phyloP scores from a whole-genome alignment of 2,888 invertebrate genomes.

The Hedya salicella region DNA sequence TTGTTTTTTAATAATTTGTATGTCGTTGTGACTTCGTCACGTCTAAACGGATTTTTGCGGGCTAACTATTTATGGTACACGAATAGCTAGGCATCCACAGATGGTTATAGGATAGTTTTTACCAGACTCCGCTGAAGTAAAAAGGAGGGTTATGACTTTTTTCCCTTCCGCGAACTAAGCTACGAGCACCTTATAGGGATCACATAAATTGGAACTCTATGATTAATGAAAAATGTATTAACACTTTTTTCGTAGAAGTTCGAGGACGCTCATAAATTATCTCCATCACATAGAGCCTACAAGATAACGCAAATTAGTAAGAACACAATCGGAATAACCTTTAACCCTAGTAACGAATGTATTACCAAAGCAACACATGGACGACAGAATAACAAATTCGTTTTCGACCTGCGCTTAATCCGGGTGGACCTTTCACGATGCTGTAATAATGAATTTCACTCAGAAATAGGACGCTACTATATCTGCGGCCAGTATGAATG shows the following conservation, averaged over 20 bases:
- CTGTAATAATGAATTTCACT: conserved; percentile 69
- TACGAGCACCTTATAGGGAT: too few species aligned
- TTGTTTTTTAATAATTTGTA: too few species aligned
- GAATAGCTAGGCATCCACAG: too few species aligned
- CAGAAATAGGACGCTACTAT: conserved; percentile 81
- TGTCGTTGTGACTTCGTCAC: too few species aligned
- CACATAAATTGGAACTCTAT: not conserved
- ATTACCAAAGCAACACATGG: conserved; percentile 66
- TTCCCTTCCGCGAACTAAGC: too few species aligned
- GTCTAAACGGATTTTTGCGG: too few species aligned
- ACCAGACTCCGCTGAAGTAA: too few species aligned
- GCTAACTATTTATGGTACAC: too few species aligned
- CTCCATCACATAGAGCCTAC: conserved; percentile 77
- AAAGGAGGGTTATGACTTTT: too few species aligned
- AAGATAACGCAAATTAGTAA: conserved; percentile 57
- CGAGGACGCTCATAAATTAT: conserved; percentile 72
- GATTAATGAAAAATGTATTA: not conserved
- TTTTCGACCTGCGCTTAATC: conserved; percentile 73
- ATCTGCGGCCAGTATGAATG: conserved; percentile 84
- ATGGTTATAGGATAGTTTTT: too few species aligned
- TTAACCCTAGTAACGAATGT: conserved; percentile 71
- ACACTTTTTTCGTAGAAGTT: conserved; percentile 62
- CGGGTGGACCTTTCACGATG: conserved; percentile 68
- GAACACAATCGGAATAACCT: conserved; percentile 63
- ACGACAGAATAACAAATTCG: conserved; percentile 67